Evolutionary conservation across 1,140 invertebrate species (phyloP), one percentile per base, ranked within the genome.

Genomic region (Neodiprion lecontei): DNA sequence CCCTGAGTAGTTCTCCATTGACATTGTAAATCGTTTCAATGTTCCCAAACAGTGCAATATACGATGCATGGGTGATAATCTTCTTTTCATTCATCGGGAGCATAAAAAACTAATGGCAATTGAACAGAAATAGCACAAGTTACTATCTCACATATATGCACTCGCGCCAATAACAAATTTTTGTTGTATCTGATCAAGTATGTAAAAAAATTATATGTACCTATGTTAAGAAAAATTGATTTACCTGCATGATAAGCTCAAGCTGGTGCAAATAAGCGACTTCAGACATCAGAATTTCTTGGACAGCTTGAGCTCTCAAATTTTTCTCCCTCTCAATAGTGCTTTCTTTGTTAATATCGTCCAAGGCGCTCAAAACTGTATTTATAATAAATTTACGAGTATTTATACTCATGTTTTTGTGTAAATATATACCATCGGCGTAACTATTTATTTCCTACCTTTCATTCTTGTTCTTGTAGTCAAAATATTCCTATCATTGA

Each of bases 271-370:
- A 83, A 83, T 95, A 95, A 17, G 91, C 90, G 70, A 91, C 89
- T 88, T 95, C 94, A 50, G 93, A 94, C n/a, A 90, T 90, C 73
- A 94, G 89, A 74, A 94, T 91, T 88, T 95, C 94, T 79, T 92
- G 86, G 49, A 93, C 88, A 21, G 90, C 89, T 83, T 91, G 90
- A 40, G 82, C 75, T 74, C 90, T 89, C 50, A 91, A 86, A 47
- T 80, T 83, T 53, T 85, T 82, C 47, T 90, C 81, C 70, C 87
- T 90, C 49, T 87, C 85, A 53, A 88, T 82, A 66, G 85, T 80
- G 67, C 80, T 85, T 75, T 86, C 83, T 79, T 79, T 82, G 76
- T 89, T 85, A 49, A 89, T 83, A 76, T 90, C 85, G 76, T 91
- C 89, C 17, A 91, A 79, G 23, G 85, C 89, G 53, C 81, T 85